Conservation (phyloP, 2,797 vertebrate species). For the Nasua narica region DNA sequence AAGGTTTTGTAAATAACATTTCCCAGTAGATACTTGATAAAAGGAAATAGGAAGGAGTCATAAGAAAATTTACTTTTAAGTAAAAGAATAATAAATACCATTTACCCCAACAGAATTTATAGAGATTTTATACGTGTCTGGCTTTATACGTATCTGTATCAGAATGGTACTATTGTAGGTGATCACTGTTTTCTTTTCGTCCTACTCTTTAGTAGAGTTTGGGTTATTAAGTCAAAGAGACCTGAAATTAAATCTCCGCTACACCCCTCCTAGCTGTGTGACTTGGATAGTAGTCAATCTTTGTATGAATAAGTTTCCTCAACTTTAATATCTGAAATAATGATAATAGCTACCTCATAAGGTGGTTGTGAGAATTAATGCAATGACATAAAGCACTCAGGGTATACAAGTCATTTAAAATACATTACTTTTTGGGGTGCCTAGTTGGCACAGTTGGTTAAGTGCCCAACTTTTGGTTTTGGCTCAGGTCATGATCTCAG, state of each 20-base stretch:
- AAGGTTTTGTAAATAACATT: slow-evolving; percentile 4
- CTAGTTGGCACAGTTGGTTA: background rate
- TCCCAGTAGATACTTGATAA: background rate
- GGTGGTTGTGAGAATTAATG: background rate
- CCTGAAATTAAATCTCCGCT: background rate
- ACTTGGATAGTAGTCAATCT: background rate
- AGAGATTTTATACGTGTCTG: background rate
- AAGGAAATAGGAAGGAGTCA: background rate
- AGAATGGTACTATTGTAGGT: background rate
- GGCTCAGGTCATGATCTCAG: background rate
- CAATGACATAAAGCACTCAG: background rate
- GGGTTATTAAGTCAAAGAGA: background rate
- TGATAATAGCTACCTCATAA: background rate
- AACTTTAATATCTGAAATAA: background rate
- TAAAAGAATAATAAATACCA: background rate
- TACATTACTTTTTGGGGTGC: background rate
- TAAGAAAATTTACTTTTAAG: background rate
- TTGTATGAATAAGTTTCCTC: background rate
- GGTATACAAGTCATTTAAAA: background rate
- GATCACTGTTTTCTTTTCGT: background rate
- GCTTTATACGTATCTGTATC: background rate
- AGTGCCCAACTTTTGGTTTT: background rate
- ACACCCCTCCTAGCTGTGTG: background rate
- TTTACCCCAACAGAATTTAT: background rate
- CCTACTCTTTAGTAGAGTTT: background rate